Evolutionary conservation across 2,888 invertebrate species (phyloP).

Genomic region (Blera fallax): DNA sequence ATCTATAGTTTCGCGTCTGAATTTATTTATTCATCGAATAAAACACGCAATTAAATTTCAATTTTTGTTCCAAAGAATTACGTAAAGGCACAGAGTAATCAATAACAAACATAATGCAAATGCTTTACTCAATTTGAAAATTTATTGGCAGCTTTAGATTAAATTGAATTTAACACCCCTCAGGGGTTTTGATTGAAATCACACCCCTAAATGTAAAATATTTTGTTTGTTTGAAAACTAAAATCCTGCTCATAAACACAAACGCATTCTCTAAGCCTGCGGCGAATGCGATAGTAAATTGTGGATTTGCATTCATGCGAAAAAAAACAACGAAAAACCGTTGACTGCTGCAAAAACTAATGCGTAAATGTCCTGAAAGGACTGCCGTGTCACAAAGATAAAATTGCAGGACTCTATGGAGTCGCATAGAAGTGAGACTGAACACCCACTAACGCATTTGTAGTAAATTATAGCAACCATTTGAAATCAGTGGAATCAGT

Average conservation of each 20-base stretch:
- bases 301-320: constrained; percentile 13
- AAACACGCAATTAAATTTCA: neutral
- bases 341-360: neutral
- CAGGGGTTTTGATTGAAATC: constrained; percentile 25
- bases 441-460: neutral
- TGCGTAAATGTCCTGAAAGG: neutral
- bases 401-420: neutral
- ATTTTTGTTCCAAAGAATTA: neutral
- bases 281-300: constrained; percentile 19
- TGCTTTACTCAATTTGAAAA: neutral
- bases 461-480: neutral
- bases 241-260: constrained; percentile 30
- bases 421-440: too few relatives aligned
- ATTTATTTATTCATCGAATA: neutral
- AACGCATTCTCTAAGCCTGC: neutral
- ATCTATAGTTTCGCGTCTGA: neutral
- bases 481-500: too few relatives aligned
- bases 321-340: neutral
- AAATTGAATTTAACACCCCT: constrained; percentile 23
- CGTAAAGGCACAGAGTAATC: neutral
- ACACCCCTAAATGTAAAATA: neutral
- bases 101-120: constrained; percentile 4
- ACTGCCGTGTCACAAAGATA: neutral
- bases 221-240: constrained; percentile 6
- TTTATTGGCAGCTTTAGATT: constrained; percentile 34